These are phyloP conservation scores for Typhlichthys subterraneus DNA, from an alignment of 2,797 vertebrate species.

Conservation along the genomic window DNA sequence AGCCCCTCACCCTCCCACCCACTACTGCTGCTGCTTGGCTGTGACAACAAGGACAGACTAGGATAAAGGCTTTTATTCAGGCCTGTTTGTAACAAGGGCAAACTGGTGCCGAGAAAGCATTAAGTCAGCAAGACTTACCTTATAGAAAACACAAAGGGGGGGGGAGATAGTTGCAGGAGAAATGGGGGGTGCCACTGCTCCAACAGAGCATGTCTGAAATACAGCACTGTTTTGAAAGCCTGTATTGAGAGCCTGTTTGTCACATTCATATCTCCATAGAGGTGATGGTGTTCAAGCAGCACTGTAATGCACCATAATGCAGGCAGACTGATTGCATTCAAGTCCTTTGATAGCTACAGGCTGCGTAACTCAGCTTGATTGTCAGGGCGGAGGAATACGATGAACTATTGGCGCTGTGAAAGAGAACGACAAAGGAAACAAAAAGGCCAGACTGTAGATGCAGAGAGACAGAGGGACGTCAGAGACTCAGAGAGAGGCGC, in stretches of 20 bases:
- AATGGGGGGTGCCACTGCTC: conserved; percentile 22
- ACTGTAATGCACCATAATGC: conserved; percentile 31
- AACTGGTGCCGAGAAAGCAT: conserved; percentile 42
- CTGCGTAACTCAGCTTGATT: conserved; percentile 37
- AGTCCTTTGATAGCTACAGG: conserved; percentile 38
- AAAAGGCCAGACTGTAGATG: conserved; percentile 11
- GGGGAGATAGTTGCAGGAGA: not conserved
- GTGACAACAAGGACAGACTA: conserved; percentile 55
- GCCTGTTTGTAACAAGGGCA: conserved; percentile 56
- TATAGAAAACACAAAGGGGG: conserved; percentile 31
- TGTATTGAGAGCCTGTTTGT: conserved; percentile 49
- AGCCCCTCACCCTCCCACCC: conserved; percentile 32
- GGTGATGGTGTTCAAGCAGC: conserved; percentile 33
- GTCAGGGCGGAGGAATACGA: conserved; percentile 25
- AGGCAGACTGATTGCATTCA: conserved; percentile 32
- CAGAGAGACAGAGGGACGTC: conserved; percentile 17
- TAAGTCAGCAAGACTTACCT: conserved; percentile 67
- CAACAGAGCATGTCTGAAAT: conserved; percentile 43
- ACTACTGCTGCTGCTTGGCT: conserved; percentile 54
- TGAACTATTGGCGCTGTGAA: conserved; percentile 26
- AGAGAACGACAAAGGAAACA: conserved; percentile 9
- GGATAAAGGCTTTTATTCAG: conserved; percentile 46
- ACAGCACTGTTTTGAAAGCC: conserved; percentile 64
- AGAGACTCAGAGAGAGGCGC: conserved; percentile 22
- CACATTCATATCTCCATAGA: conserved; percentile 52